Percentiles rank a stretch among this genome's conserved stretches.
These are phyloP conservation scores for Polietes domitor DNA, from an alignment of 2,888 invertebrate genomes.

Conservation along the genomic window DNA sequence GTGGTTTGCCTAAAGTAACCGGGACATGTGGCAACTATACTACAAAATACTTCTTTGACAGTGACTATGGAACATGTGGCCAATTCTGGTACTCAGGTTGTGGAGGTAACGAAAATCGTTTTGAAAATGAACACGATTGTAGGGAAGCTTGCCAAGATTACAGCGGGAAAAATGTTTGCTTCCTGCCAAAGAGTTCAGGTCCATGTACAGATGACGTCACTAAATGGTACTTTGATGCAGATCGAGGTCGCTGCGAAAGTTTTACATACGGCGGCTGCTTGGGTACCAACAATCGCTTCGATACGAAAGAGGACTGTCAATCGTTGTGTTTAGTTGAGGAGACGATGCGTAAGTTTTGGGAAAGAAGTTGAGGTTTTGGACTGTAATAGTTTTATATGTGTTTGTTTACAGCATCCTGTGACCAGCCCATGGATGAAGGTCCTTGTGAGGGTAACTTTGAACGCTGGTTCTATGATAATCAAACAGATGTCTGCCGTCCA, in stretches of 20 bases:
- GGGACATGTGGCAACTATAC: conserved; percentile 91
- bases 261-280: conserved; percentile 92
- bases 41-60: conserved; percentile 93
- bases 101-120: conserved; percentile 93
- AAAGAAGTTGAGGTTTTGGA: background rate
- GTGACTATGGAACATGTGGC: conserved; percentile 92
- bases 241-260: conserved; percentile 86
- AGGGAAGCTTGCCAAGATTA: conserved; percentile 91
- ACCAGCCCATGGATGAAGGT: conserved; percentile 84
- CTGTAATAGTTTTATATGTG: conserved; percentile 17
- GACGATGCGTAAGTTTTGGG: conserved; percentile 83
- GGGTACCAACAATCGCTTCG: conserved; percentile 93
- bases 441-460: conserved; percentile 81
- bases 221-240: conserved; percentile 92
- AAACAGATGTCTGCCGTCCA: conserved; percentile 85
- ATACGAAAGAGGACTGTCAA: conserved; percentile 87
- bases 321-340: conserved; percentile 86
- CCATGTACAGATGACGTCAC: conserved; percentile 89
- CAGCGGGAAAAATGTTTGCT: conserved; percentile 85
- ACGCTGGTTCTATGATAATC: conserved; percentile 85
- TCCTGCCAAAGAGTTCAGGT: conserved; percentile 88
- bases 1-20: conserved; percentile 87
- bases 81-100: conserved; percentile 97
- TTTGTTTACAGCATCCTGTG: conserved; percentile 84
- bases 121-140: conserved; percentile 91